Base-by-base conservation (phyloP, 1,140 invertebrate species). In the Leptinotarsa lineolata region DNA sequence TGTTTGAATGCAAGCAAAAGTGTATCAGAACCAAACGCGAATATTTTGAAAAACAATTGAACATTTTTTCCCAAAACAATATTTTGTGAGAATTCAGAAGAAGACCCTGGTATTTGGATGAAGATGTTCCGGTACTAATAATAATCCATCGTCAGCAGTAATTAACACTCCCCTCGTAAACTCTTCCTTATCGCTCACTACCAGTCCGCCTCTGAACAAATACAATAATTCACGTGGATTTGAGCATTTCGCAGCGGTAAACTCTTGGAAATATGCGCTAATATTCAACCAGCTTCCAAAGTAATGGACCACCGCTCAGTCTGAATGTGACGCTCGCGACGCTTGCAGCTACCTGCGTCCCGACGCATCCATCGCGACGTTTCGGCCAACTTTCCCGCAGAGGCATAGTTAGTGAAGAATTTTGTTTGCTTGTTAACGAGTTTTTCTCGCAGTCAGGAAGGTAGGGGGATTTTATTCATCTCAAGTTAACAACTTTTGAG, bases 231-330 rank as follows among this genome's bases (percentile, higher is more conserved):
- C 11, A 63, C 11, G 60, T 20, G 18, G 13, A 63, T 24, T 1
- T 63, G 20, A 63, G 60, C 60, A 63, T 63, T 63, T 24, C 16
- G 20, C 2, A 21, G 22, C 20, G 20, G 60, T 21, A 67, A 67
- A 20, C 65, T 67, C 65, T 67, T 67, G 65, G 65, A 67, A 67
- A 67, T 63, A 70, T 70, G 68, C 68, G 68, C 68, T 70, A 59
- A 59, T 59, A 59, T 59, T 70, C 46, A 44, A 16, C 65, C 68
- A 70, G 68, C 68, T 18, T 70, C 68, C 68, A 22, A 18, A 24
- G 46, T 44, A 59, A 59, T 70, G 68, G 54, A 70, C 68, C 68
- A 44, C 22, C 48, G 68, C 15, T 58, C 68, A 70, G 68, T 70
- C 2, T 30, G 46, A 54, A 70, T n/a, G 46, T 11, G 54, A 70